Base-by-base conservation (phyloP, 1,140 invertebrate species). In the Rhyzopertha dominica region DNA sequence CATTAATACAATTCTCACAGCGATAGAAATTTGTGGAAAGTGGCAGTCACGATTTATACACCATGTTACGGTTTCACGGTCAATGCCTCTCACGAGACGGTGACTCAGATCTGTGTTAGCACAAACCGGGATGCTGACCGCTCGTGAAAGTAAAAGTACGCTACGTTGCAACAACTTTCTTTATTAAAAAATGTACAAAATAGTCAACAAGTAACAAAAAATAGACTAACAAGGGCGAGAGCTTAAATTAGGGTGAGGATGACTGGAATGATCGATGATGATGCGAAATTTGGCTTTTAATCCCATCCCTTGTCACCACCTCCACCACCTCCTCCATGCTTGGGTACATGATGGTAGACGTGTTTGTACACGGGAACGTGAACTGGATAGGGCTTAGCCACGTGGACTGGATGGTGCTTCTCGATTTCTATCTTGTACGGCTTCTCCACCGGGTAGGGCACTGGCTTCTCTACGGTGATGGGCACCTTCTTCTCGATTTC, bases 301-400 rank as follows among this genome's bases (percentile, higher is more conserved):
- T 55, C 43, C 44, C 47, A 53, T 24, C 47, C 45, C 43, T 46
- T 44, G 18, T 54, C 47, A 12, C 53, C 48, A 26, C 42, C 20
- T 17, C 47, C 51, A 16, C 48, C 50, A 40, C 45, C 50, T 24
- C 49, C 49, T 22, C 45, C 49, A 29, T 59, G 54, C 35, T 59
- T 59, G 17, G 49, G 45, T 18, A 56, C 52, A 22, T 48, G 46
- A 37, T 59, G 82, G 70, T 84, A 83, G 51, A 87, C 79, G 66
- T 86, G 83, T 65, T 85, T 86, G 72, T 85, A 87, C 34, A 86
- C 80, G 3, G 83, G 84, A n/a, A 84, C 79, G 53, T 84, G 82
- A 38, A 86, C 83, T 29, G 84, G 80, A 65, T 86, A 85, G 18
- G 84, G 83, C 66, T 85, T 85, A 49, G 47, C 43, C 10, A 86